Conservation (phyloP, 2,113 vertebrate species). For the Astur gentilis region DNA sequence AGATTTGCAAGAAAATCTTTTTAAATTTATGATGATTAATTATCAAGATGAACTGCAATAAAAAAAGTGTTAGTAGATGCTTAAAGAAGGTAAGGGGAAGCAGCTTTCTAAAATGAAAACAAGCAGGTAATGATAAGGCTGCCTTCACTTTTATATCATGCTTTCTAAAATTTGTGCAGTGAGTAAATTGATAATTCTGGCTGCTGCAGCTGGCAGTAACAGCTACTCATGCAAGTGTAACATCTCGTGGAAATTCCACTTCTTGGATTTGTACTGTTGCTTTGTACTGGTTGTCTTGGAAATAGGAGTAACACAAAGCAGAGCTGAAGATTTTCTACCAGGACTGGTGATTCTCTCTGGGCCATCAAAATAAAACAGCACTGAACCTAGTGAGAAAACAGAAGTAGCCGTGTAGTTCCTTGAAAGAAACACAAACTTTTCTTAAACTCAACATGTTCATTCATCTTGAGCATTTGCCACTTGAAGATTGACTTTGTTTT, state of each 20-base stretch:
- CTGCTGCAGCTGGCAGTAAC: neutral
- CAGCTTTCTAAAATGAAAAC: conserved; percentile 10
- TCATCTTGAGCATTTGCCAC: neutral
- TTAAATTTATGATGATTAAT: conserved; percentile 75
- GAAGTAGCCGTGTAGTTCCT: neutral
- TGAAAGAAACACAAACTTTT: neutral
- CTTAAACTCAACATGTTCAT: accelerated
- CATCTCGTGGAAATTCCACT: neutral
- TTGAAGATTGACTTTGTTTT: neutral
- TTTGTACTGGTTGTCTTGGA: neutral
- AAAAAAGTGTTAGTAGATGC: conserved; percentile 61
- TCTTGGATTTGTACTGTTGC: neutral
- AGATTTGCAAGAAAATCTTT: conserved; percentile 68
- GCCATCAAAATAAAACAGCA: neutral
- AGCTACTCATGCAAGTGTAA: conserved; percentile 1
- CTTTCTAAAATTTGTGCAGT: neutral
- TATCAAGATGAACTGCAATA: conserved; percentile 70
- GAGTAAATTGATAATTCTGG: neutral
- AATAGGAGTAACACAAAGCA: neutral
- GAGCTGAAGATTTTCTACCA: neutral
- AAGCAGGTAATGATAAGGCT: conserved; percentile 37
- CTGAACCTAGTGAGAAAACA: neutral
- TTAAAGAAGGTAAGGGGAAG: conserved; percentile 54
- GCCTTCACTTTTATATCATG: conserved; percentile 23
- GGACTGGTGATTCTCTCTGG: neutral